phyloP scores from a whole-genome alignment of 2,888 invertebrate genomes.

The Andricus curvator region DNA sequence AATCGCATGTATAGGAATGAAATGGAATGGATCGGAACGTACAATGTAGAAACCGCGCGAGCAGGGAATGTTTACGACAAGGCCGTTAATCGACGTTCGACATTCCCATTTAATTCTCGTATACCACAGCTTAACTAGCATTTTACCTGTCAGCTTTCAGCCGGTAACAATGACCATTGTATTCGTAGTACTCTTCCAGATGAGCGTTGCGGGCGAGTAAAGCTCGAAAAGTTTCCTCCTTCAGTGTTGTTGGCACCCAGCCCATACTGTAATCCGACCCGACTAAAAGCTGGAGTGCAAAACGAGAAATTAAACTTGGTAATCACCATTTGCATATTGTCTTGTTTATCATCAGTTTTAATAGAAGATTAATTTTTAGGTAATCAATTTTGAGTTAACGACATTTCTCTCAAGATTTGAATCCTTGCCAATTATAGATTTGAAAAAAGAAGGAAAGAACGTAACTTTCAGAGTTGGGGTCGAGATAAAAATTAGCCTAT shows the following conservation, averaged over 20 bases:
- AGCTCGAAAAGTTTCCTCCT: constrained; percentile 63
- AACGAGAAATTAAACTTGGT: neutral
- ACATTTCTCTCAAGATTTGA: too few species aligned
- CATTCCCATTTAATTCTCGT: neutral
- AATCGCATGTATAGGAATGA: neutral
- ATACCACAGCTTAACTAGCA: neutral
- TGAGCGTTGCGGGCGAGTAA: constrained; percentile 62
- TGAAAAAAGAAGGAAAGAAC: too few species aligned
- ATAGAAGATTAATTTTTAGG: neutral
- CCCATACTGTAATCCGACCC: constrained; percentile 70
- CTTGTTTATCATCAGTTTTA: neutral
- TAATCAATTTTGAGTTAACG: too few species aligned
- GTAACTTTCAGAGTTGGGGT: too few species aligned
- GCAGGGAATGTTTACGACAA: neutral
- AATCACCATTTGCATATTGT: neutral
- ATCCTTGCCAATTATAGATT: too few species aligned
- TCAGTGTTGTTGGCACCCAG: constrained; percentile 69
- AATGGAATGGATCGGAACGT: neutral
- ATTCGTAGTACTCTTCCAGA: constrained; percentile 68
- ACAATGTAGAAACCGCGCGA: too few species aligned
- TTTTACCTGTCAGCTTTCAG: constrained; percentile 70
- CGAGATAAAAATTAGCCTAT: too few species aligned
- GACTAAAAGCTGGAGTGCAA: constrained; percentile 65
- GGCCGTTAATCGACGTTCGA: neutral
- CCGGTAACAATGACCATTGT: constrained; percentile 65